Percentiles rank a stretch among this genome's conserved stretches.
phyloP scores from a whole-genome alignment of 2,888 invertebrate genomes.

The Margaritifera margaritifera region DNA sequence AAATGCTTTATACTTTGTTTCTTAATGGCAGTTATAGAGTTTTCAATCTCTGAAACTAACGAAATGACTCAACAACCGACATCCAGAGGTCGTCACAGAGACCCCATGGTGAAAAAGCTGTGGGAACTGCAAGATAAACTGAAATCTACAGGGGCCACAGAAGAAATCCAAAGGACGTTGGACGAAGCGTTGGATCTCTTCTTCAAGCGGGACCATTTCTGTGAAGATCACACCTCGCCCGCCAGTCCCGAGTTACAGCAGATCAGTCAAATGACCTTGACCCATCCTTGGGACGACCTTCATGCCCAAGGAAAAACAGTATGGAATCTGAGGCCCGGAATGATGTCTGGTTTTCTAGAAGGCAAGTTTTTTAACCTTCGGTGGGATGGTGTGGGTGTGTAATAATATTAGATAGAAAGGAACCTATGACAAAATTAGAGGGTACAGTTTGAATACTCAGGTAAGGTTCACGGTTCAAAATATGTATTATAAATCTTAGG shows the following conservation, averaged over 20 bases:
- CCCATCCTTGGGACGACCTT: conserved; percentile 28
- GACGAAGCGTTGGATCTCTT: no score
- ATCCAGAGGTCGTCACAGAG: neutral
- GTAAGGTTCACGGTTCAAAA: no score
- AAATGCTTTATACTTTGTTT: no score
- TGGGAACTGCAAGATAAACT: neutral
- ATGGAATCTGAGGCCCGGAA: conserved; percentile 16
- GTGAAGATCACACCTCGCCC: conserved; percentile 17
- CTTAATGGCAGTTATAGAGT: no score
- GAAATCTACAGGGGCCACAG: neutral
- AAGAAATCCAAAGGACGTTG: conserved; percentile 3
- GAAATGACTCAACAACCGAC: no score
- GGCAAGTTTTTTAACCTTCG: conserved; percentile 11
- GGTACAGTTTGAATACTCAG: no score
- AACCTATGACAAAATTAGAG: no score
- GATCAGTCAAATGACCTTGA: conserved; percentile 14
- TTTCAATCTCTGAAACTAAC: no score
- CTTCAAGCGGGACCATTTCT: conserved; percentile 13
- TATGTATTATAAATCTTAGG: no score
- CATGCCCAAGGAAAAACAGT: conserved; percentile 28
- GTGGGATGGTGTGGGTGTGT: no score
- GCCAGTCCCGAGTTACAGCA: conserved; percentile 22
- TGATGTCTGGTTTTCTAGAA: conserved; percentile 34
- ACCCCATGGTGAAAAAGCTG: conserved; percentile 2
- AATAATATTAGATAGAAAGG: no score